These are phyloP conservation scores for Neelides sp. DNA, from an alignment of 1,140 invertebrate species.

Conservation along the genomic window DNA sequence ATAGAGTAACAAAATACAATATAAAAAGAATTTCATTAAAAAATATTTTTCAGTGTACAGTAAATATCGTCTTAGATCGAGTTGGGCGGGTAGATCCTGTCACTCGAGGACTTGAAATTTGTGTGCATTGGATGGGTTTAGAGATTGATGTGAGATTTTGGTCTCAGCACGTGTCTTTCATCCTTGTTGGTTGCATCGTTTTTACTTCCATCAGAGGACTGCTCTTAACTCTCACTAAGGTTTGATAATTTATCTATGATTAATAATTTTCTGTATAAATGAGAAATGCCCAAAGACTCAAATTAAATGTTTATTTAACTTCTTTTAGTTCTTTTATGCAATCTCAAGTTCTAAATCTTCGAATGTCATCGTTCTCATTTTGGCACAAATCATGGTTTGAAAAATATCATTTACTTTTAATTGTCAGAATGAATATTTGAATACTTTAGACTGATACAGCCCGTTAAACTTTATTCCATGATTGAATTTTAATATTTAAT, in stretches of 20 bases:
- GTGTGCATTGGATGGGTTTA: constrained; percentile 91
- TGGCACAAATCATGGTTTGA: constrained; percentile 93
- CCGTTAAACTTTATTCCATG: background rate
- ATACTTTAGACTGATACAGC: background rate
- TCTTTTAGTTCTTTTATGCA: constrained; percentile 93
- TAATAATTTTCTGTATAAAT: constrained; percentile 7
- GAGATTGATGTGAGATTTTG: constrained; percentile 95
- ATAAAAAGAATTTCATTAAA: constrained; percentile 10
- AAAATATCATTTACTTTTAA: background rate
- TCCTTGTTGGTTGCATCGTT: constrained; percentile 93
- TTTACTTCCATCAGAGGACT: constrained; percentile 94
- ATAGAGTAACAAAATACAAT: background rate
- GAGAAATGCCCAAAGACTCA: background rate
- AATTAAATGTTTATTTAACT: constrained; percentile 22
- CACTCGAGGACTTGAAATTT: constrained; percentile 90
- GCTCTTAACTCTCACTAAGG: constrained; percentile 92
- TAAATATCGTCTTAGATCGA: constrained; percentile 98
- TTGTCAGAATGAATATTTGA: background rate
- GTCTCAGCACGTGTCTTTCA: constrained; percentile 97
- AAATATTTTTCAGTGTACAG: constrained; percentile 61
- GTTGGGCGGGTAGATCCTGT: constrained; percentile 98
- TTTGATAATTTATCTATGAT: constrained; percentile 36
- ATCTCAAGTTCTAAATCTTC: constrained; percentile 99
- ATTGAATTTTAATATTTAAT: background rate
- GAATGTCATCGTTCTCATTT: constrained; percentile 90